Conservation (phyloP, 37 sponge, comb jelly and placozoan genomes). For the Beroe forskalii region DNA sequence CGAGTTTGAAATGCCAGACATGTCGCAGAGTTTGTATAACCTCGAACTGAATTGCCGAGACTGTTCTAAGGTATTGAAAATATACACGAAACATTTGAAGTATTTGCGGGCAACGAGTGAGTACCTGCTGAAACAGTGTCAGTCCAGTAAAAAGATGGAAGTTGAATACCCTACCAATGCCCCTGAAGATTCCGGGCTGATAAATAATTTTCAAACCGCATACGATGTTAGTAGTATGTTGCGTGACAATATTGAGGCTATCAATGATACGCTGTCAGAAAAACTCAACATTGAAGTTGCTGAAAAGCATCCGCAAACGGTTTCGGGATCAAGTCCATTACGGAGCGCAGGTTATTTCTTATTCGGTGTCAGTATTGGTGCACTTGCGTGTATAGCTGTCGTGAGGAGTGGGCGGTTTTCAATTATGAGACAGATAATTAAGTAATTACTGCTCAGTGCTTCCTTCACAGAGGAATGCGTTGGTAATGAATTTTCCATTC, state of each 20-base stretch:
- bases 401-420: neutral
- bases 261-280: neutral
- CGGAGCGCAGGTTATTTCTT: neutral
- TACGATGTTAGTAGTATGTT: neutral
- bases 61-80: slow-evolving; percentile 23
- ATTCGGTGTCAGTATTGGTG: neutral
- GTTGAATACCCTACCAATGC: neutral
- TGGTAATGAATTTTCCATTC: too few relatives aligned
- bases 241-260: neutral
- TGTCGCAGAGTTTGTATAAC: slow-evolving; percentile 37
- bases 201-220: neutral
- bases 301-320: neutral
- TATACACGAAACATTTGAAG: slow-evolving; percentile 37
- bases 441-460: too few relatives aligned
- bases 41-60: slow-evolving; percentile 29
- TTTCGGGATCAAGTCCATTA: too few relatives aligned
- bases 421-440: too few relatives aligned
- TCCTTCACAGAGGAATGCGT: too few relatives aligned
- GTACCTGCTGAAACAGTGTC: slow-evolving; percentile 33
- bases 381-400: neutral
- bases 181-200: slow-evolving; percentile 19
- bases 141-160: neutral
- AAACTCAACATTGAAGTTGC: neutral
- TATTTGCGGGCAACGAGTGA: slow-evolving; percentile 13
- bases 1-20: slow-evolving; percentile 71